These are phyloP conservation scores for Monochamus saltuarius DNA, from an alignment of 1,140 invertebrate genomes.

Conservation along the genomic window DNA sequence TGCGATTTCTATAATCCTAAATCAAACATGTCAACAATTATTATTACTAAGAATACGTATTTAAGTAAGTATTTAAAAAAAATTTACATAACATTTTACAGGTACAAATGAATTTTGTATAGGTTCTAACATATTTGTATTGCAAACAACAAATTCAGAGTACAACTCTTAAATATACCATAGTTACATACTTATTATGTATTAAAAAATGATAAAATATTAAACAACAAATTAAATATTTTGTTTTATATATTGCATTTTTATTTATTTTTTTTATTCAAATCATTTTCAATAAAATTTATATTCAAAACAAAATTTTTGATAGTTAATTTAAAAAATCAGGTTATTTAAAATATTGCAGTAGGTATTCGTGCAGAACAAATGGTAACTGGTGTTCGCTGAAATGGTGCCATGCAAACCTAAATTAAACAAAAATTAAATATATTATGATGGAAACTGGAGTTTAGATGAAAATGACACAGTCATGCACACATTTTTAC, in stretches of 20 bases:
- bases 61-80: background rate
- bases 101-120: background rate
- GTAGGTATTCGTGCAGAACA: no score
- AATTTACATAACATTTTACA: background rate
- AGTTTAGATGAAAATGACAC: background rate
- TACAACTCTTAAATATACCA: background rate
- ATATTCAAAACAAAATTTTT: no score
- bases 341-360: no score
- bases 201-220: constrained; percentile 8
- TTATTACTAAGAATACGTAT: background rate
- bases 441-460: constrained; percentile 12
- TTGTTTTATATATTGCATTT: no score
- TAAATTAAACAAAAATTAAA: background rate
- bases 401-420: no score
- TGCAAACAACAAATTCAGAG: background rate
- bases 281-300: no score
- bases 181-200: background rate
- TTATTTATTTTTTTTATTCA: no score
- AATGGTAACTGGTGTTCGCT: no score
- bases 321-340: no score
- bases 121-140: no score
- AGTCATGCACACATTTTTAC: constrained; percentile 6
- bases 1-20: constrained; percentile 84
- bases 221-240: background rate
- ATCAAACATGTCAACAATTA: constrained; percentile 32